phyloP scores from a whole-genome alignment of 2,797 vertebrate species.

The Glossophaga mutica region DNA sequence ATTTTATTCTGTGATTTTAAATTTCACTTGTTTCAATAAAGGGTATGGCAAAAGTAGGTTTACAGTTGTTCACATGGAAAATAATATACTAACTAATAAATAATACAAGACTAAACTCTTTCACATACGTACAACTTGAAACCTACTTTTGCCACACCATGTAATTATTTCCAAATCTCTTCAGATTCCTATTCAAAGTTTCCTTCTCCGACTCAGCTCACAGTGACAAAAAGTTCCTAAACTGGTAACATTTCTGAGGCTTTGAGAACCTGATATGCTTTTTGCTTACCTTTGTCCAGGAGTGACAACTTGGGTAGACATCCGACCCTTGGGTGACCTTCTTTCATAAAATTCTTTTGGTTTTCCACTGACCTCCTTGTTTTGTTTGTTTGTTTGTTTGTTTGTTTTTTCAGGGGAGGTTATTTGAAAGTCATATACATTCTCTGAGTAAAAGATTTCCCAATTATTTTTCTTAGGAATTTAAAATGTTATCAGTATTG shows the following conservation, averaged over 20 bases:
- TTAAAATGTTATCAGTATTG: background rate
- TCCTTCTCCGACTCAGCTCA: background rate
- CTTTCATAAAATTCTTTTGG: background rate
- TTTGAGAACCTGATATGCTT: background rate
- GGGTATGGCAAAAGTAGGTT: background rate
- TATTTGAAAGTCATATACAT: background rate
- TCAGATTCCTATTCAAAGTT: background rate
- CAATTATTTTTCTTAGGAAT: background rate
- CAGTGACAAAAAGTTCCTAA: background rate
- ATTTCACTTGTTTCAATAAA: background rate
- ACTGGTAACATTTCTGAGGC: background rate
- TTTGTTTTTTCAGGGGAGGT: background rate
- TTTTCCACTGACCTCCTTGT: background rate
- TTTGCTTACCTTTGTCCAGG: background rate
- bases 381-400: background rate
- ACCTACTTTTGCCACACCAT: background rate
- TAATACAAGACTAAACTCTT: background rate
- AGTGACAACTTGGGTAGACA: background rate
- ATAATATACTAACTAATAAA: background rate
- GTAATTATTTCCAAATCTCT: background rate
- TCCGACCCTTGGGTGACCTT: background rate
- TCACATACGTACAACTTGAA: background rate
- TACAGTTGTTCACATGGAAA: background rate
- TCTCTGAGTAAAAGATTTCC: background rate
- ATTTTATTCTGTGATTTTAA: background rate